Base-by-base conservation (phyloP, 2,113 vertebrate species). In the Caranx ignobilis region DNA sequence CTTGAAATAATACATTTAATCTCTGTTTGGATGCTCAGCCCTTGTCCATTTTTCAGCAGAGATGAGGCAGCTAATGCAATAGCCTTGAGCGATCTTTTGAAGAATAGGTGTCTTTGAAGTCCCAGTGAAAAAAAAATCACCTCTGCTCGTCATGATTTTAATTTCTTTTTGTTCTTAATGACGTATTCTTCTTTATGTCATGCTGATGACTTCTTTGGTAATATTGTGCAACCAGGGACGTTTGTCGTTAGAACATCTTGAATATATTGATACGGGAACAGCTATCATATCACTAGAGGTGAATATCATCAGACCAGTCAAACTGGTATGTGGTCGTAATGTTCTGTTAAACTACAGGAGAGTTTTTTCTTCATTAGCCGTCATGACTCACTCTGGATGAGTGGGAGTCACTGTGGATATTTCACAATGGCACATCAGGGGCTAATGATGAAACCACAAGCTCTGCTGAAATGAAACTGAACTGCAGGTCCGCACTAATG, bases 381-480 rank as follows among this genome's bases (percentile, higher is more conserved):
- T 65, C 39, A 34, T 84, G 75, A 82, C 39, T 84, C 75, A 79
- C 39, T 66, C 67, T 26, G 18, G 37, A 2, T 37, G 70, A 56
- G 82, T 73, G 48, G 63, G 80, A 66, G 54, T 77, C 68, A 37
- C 15, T 26, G 21, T 15, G 50, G 56, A 43, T 41, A 47, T 73
- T 77, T 73, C 73, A 57, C 61, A 62, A 72, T 19, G 16, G 4
- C 31, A 39, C 45, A 1, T 21, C 15, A 50, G 61, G 45, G 45
- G 16, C 13, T 70, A 43, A 71, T 69, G 68, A 71, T 55, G 45
- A 84, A 85, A 77, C 31, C 19, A 85, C 43, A 79, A n/a, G 67
- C 5, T 68, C 12, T 47, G 67, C 48, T 62, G 7, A 87, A 73
- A 59, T 2, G 0, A 32, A 78, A 73, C 31, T 2, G 2, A 79